A percentile compares a stretch with the other conserved stretches of the same genome.
Conservation (phyloP, 2,797 vertebrate genomes). For the Rhinatrema bivittatum region DNA sequence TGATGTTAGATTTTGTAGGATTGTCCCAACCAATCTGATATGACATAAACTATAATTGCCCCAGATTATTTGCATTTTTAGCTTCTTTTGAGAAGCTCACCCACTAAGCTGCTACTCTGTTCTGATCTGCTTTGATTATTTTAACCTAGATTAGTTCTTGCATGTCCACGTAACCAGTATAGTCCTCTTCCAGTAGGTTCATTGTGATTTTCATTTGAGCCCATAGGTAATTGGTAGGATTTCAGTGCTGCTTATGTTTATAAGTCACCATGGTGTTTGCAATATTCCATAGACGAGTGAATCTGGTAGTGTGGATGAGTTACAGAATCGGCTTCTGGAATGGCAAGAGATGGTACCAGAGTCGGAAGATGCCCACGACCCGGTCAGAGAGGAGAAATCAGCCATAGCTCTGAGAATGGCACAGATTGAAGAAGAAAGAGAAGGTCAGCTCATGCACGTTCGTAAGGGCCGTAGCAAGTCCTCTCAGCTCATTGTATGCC, state of each 20-base stretch:
- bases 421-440: conserved; percentile 86
- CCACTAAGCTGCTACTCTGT: background rate
- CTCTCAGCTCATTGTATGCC: too few species aligned
- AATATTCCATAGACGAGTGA: conserved; percentile 76
- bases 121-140: background rate
- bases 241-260: background rate
- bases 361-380: conserved; percentile 59
- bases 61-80: too few species aligned
- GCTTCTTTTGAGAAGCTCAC: background rate
- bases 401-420: conserved; percentile 68
- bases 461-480: too few species aligned
- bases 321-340: conserved; percentile 76
- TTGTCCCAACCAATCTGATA: too few species aligned
- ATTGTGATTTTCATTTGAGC: too few species aligned
- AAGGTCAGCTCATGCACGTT: conserved; percentile 68
- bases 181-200: background rate
- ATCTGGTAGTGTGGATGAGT: conserved; percentile 77
- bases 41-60: too few species aligned
- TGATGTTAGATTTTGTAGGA: conserved; percentile 2
- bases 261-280: background rate
- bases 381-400: conserved; percentile 68
- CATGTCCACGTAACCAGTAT: background rate
- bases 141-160: background rate
- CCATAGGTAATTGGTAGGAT: background rate
- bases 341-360: conserved; percentile 79